Conservation (phyloP, 2,113 vertebrate genomes). For the Catharus minimus region DNA sequence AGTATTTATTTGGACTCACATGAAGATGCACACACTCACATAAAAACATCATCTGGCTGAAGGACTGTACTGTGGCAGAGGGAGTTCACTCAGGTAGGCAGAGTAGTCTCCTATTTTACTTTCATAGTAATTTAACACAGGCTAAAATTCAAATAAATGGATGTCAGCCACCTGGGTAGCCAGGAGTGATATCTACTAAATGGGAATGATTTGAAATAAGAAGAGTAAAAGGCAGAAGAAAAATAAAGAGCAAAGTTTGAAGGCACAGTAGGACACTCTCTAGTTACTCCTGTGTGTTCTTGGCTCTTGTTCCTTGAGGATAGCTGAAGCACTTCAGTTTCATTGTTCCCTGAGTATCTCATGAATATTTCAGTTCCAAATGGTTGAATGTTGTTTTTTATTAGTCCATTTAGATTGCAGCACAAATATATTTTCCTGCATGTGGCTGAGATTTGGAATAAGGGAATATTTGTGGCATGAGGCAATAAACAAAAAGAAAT, state of each 20-base stretch:
- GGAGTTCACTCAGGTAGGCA: background rate
- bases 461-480: conserved; percentile 49
- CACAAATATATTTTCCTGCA: conserved; percentile 62
- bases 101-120: background rate
- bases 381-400: conserved; percentile 70
- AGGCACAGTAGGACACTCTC: conserved; percentile 49
- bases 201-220: conserved; percentile 19
- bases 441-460: conserved; percentile 49
- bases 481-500: conserved; percentile 56
- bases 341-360: conserved; percentile 71
- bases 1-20: rapidly evolving
- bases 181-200: background rate
- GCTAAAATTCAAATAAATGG: background rate
- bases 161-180: background rate
- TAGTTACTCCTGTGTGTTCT: conserved; percentile 58
- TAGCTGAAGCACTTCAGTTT: conserved; percentile 67
- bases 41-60: background rate
- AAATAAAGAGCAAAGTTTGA: conserved; percentile 43
- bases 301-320: conserved; percentile 68
- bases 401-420: conserved; percentile 67
- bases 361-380: conserved; percentile 79
- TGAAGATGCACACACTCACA: background rate
- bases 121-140: background rate
- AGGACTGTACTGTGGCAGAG: background rate
- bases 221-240: conserved; percentile 2